Conservation (phyloP, 2,888 invertebrate species). For the Aleiodes alternator region DNA sequence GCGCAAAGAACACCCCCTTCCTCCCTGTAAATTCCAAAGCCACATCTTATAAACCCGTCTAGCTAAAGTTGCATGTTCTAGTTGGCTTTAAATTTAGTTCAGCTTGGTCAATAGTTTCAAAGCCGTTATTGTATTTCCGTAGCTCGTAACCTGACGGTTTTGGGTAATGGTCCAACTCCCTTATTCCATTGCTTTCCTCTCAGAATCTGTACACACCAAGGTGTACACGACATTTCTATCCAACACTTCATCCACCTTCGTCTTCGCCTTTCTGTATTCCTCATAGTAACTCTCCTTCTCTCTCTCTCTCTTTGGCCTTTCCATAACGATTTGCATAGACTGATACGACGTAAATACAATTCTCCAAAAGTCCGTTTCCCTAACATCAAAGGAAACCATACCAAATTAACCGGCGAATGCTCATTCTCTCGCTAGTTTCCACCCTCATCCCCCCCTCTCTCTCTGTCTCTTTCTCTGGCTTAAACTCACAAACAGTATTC, state of each 20-base stretch:
- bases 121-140: slow-evolving; percentile 61
- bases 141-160: slow-evolving; percentile 40
- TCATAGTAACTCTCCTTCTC: background rate
- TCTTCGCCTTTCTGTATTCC: background rate
- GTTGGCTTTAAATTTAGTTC: slow-evolving; percentile 61
- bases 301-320: no score
- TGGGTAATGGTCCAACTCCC: slow-evolving; percentile 33
- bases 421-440: background rate
- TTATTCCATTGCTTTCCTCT: slow-evolving; percentile 30
- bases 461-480: background rate
- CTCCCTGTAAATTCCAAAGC: background rate
- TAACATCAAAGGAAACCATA: slow-evolving; percentile 60
- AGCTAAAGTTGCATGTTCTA: slow-evolving; percentile 54
- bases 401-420: slow-evolving; percentile 56
- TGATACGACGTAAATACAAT: slow-evolving; percentile 59
- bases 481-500: slow-evolving; percentile 35
- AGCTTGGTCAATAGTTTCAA: slow-evolving; percentile 62
- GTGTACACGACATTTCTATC: slow-evolving; percentile 6
- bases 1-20: background rate
- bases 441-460: background rate
- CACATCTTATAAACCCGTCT: slow-evolving; percentile 34
- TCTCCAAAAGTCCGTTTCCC: slow-evolving; percentile 59
- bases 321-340: slow-evolving; percentile 25
- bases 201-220: background rate
- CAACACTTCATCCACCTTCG: slow-evolving; percentile 2